A percentile compares a stretch with the other conserved stretches of the same genome.
Conservation (phyloP, 2,113 vertebrate genomes). For the Tupaia tana region DNA sequence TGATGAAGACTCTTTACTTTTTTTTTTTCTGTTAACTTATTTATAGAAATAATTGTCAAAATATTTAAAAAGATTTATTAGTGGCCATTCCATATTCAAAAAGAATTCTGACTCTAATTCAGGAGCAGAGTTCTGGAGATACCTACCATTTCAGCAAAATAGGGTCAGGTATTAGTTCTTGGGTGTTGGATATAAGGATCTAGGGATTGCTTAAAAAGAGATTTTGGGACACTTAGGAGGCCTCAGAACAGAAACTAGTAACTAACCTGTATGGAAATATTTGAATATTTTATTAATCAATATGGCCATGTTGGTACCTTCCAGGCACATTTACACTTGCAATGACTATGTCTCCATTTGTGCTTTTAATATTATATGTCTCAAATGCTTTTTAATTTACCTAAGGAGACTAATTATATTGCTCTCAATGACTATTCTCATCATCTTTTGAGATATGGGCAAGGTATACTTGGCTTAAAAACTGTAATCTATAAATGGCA, state of each 20-base stretch:
- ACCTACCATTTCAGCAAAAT: neutral
- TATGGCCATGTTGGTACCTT: neutral
- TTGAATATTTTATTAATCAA: neutral
- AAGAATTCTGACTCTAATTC: neutral
- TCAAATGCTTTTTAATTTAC: constrained; percentile 37
- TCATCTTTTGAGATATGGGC: neutral
- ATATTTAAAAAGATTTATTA: neutral
- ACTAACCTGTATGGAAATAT: neutral
- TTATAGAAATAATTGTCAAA: neutral
- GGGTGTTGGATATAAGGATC: neutral
- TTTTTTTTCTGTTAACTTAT: neutral
- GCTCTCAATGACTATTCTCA: neutral
- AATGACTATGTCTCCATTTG: neutral
- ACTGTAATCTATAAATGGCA: constrained; percentile 33
- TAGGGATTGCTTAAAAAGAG: neutral
- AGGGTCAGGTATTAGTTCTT: neutral
- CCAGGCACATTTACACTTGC: neutral
- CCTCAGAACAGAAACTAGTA: neutral
- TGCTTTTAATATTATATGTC: neutral
- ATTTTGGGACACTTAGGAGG: neutral
- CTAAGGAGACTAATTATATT: neutral
- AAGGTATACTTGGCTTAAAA: constrained; percentile 5
- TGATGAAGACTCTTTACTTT: neutral
- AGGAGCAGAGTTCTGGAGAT: neutral
- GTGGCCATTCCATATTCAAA: neutral